Evolutionary conservation across 2,113 vertebrate genomes (phyloP).

Genomic region (Asarcornis scutulata): DNA sequence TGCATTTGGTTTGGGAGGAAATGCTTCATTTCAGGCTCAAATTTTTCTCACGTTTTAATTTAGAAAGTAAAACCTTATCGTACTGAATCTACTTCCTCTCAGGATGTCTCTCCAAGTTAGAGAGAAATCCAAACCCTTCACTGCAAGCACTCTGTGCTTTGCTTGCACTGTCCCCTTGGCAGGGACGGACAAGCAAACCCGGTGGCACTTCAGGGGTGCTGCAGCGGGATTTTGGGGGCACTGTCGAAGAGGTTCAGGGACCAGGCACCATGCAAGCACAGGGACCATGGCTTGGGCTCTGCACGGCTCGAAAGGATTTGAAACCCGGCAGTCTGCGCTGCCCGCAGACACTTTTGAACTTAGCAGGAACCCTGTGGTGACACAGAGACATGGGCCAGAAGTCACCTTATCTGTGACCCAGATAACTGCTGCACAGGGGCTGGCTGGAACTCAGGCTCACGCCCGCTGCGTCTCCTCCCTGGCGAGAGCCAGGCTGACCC

Average conservation of each 20-base stretch:
- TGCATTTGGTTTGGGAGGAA: neutral
- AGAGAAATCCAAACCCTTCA: neutral
- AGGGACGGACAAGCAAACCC: fast-evolving
- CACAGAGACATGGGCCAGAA: neutral
- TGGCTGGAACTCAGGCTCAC: fast-evolving
- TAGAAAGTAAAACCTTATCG: neutral
- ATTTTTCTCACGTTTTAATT: neutral
- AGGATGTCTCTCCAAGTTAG: fast-evolving
- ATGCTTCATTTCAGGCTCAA: fast-evolving
- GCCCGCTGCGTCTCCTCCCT: neutral
- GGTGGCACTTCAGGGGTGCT: neutral
- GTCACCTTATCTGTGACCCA: neutral
- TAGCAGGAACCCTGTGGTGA: neutral
- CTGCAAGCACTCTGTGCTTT: fast-evolving
- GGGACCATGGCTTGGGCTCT: fast-evolving
- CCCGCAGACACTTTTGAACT: neutral
- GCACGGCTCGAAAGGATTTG: fast-evolving
- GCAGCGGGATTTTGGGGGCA: neutral
- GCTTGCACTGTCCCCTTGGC: fast-evolving
- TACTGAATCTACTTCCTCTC: fast-evolving
- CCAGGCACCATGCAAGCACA: fast-evolving
- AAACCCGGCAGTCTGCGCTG: neutral
- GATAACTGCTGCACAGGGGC: neutral
- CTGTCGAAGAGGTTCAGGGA: fast-evolving
- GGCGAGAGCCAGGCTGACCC: neutral